These are phyloP conservation scores for Phyllotreta cruciferae DNA, from an alignment of 2,888 invertebrate genomes.

Conservation along the genomic window DNA sequence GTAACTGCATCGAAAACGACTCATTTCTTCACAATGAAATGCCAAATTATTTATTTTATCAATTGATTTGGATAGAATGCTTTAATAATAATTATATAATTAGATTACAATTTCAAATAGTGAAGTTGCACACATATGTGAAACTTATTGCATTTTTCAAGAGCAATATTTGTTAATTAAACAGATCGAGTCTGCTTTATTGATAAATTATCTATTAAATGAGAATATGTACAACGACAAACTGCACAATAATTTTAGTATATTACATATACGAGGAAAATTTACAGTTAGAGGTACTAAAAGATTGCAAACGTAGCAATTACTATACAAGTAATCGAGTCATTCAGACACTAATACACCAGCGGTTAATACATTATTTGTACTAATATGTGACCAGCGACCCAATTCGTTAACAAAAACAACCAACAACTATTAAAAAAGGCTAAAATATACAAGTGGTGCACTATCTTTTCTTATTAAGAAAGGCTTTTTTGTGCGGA, in stretches of 20 bases:
- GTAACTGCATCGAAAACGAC: too few relatives aligned
- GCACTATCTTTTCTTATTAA: slow-evolving; percentile 60
- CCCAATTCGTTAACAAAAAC: slow-evolving; percentile 53
- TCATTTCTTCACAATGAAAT: too few relatives aligned
- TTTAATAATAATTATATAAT: slow-evolving; percentile 25
- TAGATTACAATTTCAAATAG: slow-evolving; percentile 36
- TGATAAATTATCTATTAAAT: slow-evolving; percentile 45
- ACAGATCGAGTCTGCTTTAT: slow-evolving; percentile 41
- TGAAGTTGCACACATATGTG: slow-evolving; percentile 37
- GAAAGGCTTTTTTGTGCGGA: slow-evolving; percentile 58
- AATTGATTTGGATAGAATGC: slow-evolving; percentile 25
- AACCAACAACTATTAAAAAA: slow-evolving; percentile 43
- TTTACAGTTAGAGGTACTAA: slow-evolving; percentile 58
- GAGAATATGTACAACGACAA: slow-evolving; percentile 58
- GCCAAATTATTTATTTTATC: neutral
- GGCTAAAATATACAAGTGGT: slow-evolving; percentile 49
- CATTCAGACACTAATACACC: slow-evolving; percentile 45
- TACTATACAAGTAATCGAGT: slow-evolving; percentile 52
- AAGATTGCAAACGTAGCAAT: slow-evolving; percentile 59
- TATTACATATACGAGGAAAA: slow-evolving; percentile 57
- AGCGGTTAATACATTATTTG: slow-evolving; percentile 54
- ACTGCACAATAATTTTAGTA: slow-evolving; percentile 57
- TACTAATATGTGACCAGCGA: slow-evolving; percentile 59
- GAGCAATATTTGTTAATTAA: slow-evolving; percentile 45
- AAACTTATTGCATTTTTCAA: slow-evolving; percentile 48